Percentiles rank a stretch among this genome's conserved stretches.
Evolutionary conservation across 1,140 invertebrate species (phyloP).

Genomic region (Drosophila elegans): DNA sequence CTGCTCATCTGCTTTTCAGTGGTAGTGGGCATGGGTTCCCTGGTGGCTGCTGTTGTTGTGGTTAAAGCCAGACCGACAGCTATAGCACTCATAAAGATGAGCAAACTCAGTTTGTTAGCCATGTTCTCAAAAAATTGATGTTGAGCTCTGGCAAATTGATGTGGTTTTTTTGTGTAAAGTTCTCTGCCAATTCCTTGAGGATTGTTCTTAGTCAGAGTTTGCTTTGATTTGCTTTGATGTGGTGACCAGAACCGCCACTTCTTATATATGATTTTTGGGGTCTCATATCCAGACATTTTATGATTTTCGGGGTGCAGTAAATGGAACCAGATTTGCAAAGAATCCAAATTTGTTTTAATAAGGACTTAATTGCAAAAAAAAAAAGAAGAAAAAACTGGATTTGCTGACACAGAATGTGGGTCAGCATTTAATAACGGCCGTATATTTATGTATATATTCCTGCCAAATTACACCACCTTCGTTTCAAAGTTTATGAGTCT

Average conservation of each 20-base stretch:
- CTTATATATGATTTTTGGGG: slow-evolving; percentile 42
- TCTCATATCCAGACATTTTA: slow-evolving; percentile 1
- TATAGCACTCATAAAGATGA: slow-evolving; percentile 34
- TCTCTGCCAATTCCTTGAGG: neutral
- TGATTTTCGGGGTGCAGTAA: neutral
- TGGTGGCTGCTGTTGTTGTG: slow-evolving; percentile 8
- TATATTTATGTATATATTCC: neutral
- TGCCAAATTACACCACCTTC: neutral
- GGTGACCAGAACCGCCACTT: neutral
- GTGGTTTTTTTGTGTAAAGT: neutral
- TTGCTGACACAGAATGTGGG: slow-evolving; percentile 28
- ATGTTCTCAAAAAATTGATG: slow-evolving; percentile 19
- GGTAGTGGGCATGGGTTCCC: neutral
- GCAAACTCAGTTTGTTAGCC: slow-evolving; percentile 39
- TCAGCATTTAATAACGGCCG: slow-evolving; percentile 27
- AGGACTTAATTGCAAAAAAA: neutral
- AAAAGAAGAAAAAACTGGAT: slow-evolving; percentile 7
- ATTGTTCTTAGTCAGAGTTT: neutral
- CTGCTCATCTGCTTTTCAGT: neutral
- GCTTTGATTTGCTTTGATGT: slow-evolving; percentile 28
- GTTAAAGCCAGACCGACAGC: slow-evolving; percentile 3
- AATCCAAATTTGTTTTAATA: slow-evolving; percentile 6
- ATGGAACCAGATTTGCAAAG: slow-evolving; percentile 15
- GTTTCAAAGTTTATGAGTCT: neutral
- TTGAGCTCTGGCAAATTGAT: no score